Evolutionary conservation across 2,797 vertebrate species (phyloP).

Genomic region (Glossophaga mutica): DNA sequence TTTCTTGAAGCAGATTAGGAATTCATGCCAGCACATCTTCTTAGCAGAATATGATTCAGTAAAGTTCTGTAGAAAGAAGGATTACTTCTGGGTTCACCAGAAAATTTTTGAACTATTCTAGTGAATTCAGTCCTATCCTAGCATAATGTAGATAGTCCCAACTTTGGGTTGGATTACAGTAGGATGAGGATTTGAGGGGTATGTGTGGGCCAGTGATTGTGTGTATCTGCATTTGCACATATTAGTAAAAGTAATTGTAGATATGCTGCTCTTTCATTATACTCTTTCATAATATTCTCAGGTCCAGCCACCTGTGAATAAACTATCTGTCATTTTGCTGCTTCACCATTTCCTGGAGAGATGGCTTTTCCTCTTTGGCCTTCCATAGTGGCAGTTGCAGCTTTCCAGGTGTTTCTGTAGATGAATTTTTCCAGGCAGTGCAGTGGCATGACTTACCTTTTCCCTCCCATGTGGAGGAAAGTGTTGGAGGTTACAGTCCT

Average conservation of each 20-base stretch:
- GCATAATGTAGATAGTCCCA: background rate
- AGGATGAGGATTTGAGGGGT: background rate
- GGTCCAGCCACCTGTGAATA: conserved; percentile 6
- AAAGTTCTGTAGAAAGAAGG: background rate
- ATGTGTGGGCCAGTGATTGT: background rate
- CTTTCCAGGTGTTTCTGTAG: conserved; percentile 48
- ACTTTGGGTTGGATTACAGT: conserved; percentile 1
- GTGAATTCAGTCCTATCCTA: background rate
- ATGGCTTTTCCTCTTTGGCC: background rate
- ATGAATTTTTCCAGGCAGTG: conserved; percentile 11
- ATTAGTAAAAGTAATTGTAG: background rate
- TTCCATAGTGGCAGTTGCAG: background rate
- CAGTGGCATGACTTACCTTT: conserved; percentile 75
- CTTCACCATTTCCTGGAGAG: background rate
- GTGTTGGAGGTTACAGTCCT: conserved; percentile 78
- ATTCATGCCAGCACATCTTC: background rate
- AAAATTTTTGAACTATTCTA: background rate
- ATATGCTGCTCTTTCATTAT: background rate
- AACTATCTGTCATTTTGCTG: background rate
- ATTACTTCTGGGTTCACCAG: background rate
- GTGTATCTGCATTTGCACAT: background rate
- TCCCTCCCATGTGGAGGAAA: conserved; percentile 78
- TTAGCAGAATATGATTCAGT: background rate
- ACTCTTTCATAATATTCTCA: background rate
- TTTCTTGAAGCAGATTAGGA: conserved; percentile 42